Evolutionary conservation across 2,888 invertebrate genomes (phyloP), one percentile per base, ranked within the genome.

Genomic region (Phyllotreta cruciferae): DNA sequence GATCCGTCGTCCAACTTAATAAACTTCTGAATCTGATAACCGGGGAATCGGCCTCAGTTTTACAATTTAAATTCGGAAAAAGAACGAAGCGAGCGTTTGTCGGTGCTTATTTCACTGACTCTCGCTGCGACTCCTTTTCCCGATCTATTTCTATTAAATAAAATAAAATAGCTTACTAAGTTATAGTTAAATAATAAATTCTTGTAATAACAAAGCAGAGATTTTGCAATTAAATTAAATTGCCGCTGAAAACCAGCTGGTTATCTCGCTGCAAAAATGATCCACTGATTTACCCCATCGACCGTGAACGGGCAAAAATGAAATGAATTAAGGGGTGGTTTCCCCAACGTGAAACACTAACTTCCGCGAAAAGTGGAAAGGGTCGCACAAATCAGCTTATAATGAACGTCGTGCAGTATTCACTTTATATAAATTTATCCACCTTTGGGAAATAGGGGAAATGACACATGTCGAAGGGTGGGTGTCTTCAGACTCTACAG

Each of bases 1-100:
- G 37, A 50, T 36, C 60, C 64, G 64, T 66, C 64, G 64, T 66
- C 63, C 60, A 58, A 67, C 57, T 69, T 68, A 66, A 69, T 68
- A 69, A 69, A 69, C 63, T 69, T 68, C 62, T 56, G 61, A 69
- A 70, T 69, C 70, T 67, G 68, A 69, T 69, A 69, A 69, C 52
- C 65, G 61, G 42, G 34, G 66, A 62, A 68, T 68, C 67, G 66
- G 63, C 63, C 67, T 69, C 64, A 70, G 69, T 70, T 70, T 72
- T 70, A 50, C 50, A 50, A 50, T 50, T 50, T 50, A 50, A 50
- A 50, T 50, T 50, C 10, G 36, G 35, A 50, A 50, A 50, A 50
- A 36, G 50, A 36, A 50, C 35, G 36, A 36, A 14, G 50, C 35
- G 11, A 47, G 50, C 8, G 50, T 50, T 50, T 50, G 36, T 50